phyloP scores from a whole-genome alignment of 2,113 vertebrate genomes.

The Carassius carassius region DNA sequence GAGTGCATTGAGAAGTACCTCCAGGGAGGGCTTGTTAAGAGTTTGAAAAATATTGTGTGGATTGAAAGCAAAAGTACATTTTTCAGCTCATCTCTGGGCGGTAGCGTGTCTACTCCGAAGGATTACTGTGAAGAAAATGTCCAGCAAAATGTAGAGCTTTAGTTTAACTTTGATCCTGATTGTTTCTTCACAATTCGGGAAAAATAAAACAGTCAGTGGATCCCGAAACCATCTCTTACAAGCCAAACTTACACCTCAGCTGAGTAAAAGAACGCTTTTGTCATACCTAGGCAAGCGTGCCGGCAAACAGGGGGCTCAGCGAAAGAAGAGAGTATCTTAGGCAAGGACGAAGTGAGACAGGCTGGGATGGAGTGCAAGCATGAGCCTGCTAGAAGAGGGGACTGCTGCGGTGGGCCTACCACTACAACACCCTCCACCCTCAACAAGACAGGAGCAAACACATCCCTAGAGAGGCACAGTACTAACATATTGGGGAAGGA shows the following conservation, averaged over 20 bases:
- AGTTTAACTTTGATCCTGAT: constrained; percentile 22
- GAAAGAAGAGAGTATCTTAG: not conserved
- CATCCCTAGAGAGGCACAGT: constrained; percentile 43
- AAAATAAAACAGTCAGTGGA: not conserved
- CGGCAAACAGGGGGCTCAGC: not conserved
- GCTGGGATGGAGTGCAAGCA: constrained; percentile 71
- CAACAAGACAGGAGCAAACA: not conserved
- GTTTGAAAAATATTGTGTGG: constrained; percentile 60
- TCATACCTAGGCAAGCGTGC: constrained; percentile 35
- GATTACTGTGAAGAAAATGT: constrained; percentile 10
- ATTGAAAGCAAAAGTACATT: constrained; percentile 60
- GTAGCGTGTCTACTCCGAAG: not conserved
- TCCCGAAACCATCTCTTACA: constrained; percentile 5
- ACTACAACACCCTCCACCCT: constrained; percentile 1
- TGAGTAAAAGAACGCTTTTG: constrained; percentile 2
- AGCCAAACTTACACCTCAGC: constrained; percentile 14
- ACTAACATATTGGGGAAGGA: constrained; percentile 66
- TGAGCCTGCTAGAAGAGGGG: constrained; percentile 66
- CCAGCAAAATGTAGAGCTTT: constrained; percentile 3
- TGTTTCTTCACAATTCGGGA: constrained; percentile 3
- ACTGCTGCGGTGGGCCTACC: constrained; percentile 61
- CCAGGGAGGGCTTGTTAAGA: constrained; percentile 66
- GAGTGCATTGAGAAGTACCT: constrained; percentile 56
- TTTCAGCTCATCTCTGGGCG: constrained; percentile 52
- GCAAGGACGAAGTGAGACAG: not conserved